Evolutionary conservation across 2,888 invertebrate genomes (phyloP).

Genomic region (Phengaris alcon): DNA sequence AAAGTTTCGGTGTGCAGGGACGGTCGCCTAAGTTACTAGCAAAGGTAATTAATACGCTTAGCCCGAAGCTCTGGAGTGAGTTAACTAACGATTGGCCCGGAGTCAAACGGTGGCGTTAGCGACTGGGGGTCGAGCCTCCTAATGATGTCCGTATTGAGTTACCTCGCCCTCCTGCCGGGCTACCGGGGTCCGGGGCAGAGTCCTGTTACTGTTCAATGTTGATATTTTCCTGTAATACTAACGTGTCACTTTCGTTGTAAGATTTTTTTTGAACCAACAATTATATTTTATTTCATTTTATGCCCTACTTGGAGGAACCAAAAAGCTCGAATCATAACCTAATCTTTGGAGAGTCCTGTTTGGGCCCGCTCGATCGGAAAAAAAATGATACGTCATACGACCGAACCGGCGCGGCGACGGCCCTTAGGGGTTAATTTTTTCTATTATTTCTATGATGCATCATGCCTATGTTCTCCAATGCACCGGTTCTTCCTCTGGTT

Average conservation of each 20-base stretch:
- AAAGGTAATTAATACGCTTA: background rate
- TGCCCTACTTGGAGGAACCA: too few relatives aligned
- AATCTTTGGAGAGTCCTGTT: too few relatives aligned
- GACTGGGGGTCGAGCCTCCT: background rate
- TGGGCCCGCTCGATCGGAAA: too few relatives aligned
- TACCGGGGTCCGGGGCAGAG: too few relatives aligned
- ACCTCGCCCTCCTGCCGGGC: background rate
- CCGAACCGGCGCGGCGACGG: too few relatives aligned
- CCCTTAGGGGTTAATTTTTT: too few relatives aligned
- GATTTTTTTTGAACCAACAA: background rate
- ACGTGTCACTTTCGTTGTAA: background rate
- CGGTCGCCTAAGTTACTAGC: background rate
- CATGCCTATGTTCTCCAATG: too few relatives aligned
- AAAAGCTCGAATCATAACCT: too few relatives aligned
- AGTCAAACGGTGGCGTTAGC: background rate
- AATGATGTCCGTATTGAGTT: constrained; percentile 1
- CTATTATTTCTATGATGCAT: too few relatives aligned
- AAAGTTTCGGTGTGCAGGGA: background rate
- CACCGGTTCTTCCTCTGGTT: too few relatives aligned
- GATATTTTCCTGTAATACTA: background rate
- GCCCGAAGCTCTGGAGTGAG: background rate
- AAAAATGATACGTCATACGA: too few relatives aligned
- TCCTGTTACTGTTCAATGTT: background rate
- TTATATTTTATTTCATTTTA: too few relatives aligned
- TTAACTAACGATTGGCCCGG: background rate